A percentile compares a stretch with the other conserved stretches of the same genome.
Evolutionary conservation across 2,113 vertebrate genomes (phyloP).

Genomic region (Saguinus imperator): DNA sequence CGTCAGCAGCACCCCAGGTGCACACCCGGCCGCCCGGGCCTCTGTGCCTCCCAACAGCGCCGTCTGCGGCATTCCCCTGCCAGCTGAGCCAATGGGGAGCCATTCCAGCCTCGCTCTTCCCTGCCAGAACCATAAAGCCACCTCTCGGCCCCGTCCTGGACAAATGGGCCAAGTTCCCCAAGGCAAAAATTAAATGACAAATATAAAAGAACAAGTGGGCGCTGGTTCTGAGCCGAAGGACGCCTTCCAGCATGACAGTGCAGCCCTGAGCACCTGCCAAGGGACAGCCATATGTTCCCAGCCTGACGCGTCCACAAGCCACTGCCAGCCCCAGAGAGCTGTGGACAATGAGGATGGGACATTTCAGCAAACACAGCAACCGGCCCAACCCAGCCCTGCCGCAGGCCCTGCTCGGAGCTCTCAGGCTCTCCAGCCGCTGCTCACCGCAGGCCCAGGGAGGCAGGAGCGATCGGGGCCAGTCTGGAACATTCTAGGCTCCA

Average conservation of each 20-base stretch:
- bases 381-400: accelerated
- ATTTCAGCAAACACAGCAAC: not conserved
- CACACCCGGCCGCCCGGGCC: not conserved
- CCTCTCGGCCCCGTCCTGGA: not conserved
- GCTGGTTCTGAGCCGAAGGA: not conserved
- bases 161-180: not conserved
- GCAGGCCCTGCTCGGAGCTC: not conserved
- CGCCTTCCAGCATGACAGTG: not conserved
- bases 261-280: not conserved
- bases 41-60: not conserved
- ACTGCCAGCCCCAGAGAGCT: not conserved
- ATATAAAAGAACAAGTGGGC: not conserved
- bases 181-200: not conserved
- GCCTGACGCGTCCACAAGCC: not conserved
- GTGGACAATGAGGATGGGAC: not conserved
- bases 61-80: not conserved
- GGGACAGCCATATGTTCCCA: not conserved
- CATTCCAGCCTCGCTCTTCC: not conserved
- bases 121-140: not conserved
- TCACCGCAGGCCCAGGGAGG: too few species aligned
- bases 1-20: not conserved
- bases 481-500: not conserved
- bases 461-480: not conserved
- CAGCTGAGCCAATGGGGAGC: not conserved
- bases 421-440: too few species aligned